Conservation (phyloP, 2,113 vertebrate species). For the Euleptes europaea region DNA sequence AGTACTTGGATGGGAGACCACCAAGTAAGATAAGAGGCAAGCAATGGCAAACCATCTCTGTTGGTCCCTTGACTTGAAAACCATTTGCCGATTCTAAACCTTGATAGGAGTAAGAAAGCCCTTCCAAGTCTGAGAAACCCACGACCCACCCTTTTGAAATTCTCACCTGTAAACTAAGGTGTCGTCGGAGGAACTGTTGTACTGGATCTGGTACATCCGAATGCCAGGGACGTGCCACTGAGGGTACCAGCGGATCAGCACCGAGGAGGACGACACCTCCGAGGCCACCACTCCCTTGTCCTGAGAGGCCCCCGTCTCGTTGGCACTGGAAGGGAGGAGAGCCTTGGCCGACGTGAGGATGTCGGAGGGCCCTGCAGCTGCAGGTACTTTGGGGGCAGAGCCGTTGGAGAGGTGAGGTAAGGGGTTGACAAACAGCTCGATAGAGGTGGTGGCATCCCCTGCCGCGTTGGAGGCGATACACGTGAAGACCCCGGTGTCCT, state of each 20-base stretch:
- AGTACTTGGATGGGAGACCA: too few species aligned
- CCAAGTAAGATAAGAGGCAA: too few species aligned
- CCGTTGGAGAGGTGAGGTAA: conserved; percentile 86
- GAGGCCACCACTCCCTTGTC: conserved; percentile 81
- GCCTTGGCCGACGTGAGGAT: conserved; percentile 89
- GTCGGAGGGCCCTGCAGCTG: conserved; percentile 86
- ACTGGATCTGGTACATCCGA: conserved; percentile 94
- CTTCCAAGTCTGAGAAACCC: too few species aligned
- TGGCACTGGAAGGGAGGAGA: conserved; percentile 70
- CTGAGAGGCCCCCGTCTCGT: conserved; percentile 78
- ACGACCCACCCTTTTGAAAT: rapidly evolving
- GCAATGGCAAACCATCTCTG: too few species aligned
- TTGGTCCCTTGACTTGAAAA: too few species aligned
- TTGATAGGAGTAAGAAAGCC: too few species aligned
- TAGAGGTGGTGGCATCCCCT: conserved; percentile 85
- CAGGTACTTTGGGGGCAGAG: conserved; percentile 78
- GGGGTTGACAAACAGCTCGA: conserved; percentile 88
- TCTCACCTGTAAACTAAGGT: conserved; percentile 89
- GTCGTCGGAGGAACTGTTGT: conserved; percentile 91
- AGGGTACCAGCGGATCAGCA: conserved; percentile 89
- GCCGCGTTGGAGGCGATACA: conserved; percentile 94
- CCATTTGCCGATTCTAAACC: too few species aligned
- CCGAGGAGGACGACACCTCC: conserved; percentile 84
- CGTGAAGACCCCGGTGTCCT: conserved; percentile 89
- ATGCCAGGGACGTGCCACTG: conserved; percentile 89